Evolutionary conservation across 2,113 vertebrate genomes (phyloP), one percentile per base, ranked within the genome.

Genomic region (Morone chrysops): DNA sequence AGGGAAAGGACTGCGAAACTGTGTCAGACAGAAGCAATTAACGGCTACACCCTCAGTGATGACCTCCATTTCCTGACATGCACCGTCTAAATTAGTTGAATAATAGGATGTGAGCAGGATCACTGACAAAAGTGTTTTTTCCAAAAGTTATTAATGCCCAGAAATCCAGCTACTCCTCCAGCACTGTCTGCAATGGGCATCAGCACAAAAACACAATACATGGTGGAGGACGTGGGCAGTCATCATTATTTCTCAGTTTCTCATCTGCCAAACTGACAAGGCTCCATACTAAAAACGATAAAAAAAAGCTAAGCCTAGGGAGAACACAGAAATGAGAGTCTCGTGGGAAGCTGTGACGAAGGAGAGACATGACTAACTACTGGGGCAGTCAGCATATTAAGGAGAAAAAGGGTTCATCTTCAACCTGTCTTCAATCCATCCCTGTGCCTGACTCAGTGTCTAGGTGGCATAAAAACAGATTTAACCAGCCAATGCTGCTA

Each of bases 11-110:
- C 70, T 73, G 50, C 70, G 66, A 82, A 85, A 90, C 70, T 68
- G 72, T 83, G 90, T 89, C 82, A 88, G 81, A 86, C 73, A 77
- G 77, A 84, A 84, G 78, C 82, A 86, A 92, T 90, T 87, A 86
- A 68, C 31, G 8, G 79, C 50, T 43, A 74, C 78, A 86, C 70
- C 71, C 69, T 90, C 73, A 78, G 75, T 13, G 10, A 50, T 17
- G 43, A 92, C 87, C 89, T 93, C 77, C 85, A 88, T 89, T 87
- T 84, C 78, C 85, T 87, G 74, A 81, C 80, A 85, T 71, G 68
- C 69, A 45, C 9, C 0, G 18, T 78, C 57, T 81, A 84, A 82
- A 86, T 89, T 69, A 80, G 86, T 79, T 20, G 14, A 87, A 87
- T 80, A 80, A 83, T 67, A 45, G 74, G 36, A 83, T 63, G 70